Percentiles rank a stretch among this genome's conserved stretches.
phyloP scores from a whole-genome alignment of 2,797 vertebrate genomes.

The Rousettus madagascariensis region DNA sequence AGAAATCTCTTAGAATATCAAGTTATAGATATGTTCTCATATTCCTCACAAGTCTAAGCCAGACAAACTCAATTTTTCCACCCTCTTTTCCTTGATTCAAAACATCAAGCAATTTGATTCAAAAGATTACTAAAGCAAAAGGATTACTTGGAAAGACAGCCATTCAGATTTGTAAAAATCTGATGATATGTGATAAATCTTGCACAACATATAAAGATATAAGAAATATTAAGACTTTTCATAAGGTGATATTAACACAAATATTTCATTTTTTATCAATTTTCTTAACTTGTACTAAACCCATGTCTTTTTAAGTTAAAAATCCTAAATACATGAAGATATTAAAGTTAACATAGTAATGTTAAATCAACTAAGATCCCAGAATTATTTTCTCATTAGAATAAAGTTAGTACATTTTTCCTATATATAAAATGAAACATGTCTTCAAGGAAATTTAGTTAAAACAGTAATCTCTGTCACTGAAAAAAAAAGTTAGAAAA shows the following conservation, averaged over 20 bases:
- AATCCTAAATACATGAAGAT: neutral
- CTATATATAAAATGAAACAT: neutral
- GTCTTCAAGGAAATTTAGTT: neutral
- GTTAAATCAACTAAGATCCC: neutral
- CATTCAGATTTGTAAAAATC: neutral
- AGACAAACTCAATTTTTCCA: neutral
- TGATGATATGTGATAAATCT: neutral
- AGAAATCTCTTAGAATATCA: neutral
- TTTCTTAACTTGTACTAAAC: slow-evolving; percentile 13
- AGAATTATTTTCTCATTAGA: slow-evolving; percentile 27
- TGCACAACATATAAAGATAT: neutral
- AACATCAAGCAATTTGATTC: neutral
- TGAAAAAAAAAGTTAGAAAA: neutral
- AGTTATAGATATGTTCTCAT: neutral
- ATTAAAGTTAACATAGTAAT: slow-evolving; percentile 1
- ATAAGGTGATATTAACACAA: neutral
- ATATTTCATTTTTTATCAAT: neutral
- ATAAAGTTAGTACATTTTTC: neutral
- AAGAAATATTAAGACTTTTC: neutral
- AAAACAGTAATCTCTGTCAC: neutral
- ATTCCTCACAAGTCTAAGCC: neutral
- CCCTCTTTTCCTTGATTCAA: neutral
- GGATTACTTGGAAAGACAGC: neutral
- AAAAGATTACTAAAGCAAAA: neutral
- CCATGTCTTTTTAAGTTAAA: neutral